phyloP scores from a whole-genome alignment of 2,113 vertebrate genomes.

The Microtus pennsylvanicus region DNA sequence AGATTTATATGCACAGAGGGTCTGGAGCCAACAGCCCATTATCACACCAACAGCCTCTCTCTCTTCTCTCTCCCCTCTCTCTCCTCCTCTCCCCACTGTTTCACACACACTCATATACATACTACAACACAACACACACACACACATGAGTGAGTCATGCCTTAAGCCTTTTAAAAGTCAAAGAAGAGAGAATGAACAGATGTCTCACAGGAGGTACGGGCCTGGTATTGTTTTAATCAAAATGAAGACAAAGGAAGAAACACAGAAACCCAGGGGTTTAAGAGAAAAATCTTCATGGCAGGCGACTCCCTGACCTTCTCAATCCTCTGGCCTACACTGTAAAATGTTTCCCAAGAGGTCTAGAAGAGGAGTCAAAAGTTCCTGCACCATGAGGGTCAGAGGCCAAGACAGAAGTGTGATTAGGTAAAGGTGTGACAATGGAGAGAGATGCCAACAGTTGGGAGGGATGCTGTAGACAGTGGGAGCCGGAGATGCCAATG shows the following conservation, averaged over 20 bases:
- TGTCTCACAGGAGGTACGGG: neutral
- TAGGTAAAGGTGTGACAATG: neutral
- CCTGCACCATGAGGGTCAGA: fast-evolving
- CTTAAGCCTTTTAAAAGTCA: constrained; percentile 30
- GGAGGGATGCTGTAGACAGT: fast-evolving
- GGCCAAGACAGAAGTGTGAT: neutral
- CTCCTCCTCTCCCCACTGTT: neutral
- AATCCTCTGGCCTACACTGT: fast-evolving
- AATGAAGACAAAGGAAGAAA: constrained; percentile 19
- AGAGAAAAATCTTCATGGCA: neutral
- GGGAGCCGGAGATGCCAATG: neutral
- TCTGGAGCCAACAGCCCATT: neutral
- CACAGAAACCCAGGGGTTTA: neutral
- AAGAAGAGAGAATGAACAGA: constrained; percentile 72
- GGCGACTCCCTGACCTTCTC: neutral
- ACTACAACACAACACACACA: neutral
- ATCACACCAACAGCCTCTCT: neutral
- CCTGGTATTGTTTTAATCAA: constrained; percentile 55
- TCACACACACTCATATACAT: no score
- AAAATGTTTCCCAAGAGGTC: fast-evolving
- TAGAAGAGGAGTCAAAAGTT: neutral
- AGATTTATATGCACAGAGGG: neutral
- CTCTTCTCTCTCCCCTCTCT: neutral
- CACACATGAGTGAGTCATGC: neutral
- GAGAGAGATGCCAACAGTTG: no score